Evolutionary conservation across 2,888 invertebrate species (phyloP), one percentile per base, ranked within the genome.

Genomic region (Nemurella pictetii): DNA sequence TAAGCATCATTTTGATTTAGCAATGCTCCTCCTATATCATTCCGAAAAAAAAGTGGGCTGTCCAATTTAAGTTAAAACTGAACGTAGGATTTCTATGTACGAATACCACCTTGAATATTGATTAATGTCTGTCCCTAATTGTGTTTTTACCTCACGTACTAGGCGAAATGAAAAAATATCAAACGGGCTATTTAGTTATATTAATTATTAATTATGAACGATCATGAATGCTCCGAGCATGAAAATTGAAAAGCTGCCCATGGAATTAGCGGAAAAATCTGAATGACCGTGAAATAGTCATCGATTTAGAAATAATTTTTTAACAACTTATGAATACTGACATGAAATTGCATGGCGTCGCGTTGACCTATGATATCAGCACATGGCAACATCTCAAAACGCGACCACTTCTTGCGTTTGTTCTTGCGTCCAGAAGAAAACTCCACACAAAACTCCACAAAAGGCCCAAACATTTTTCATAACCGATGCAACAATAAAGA

Each of bases 141-240:
- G 80, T 80, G 80, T 80, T 80, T 80, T 80, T 80, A 36, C 80
- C 80, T 80, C 80, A 80, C 80, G 80, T 80, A 80, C 80, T 20
- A 80, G 25, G n/a, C 26, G 30, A 36, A 80, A 35, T 80, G 32
- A 80, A 80, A 30, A 80, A 36, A 80, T 7, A 80, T 35, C 7
- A n/a, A 15, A 30, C 32, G 2, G 35, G 80, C 35, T 35, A 80
- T 35, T 80, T 26, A 80, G 32, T 26, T 32, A 55, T 55, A 55
- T 55, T 20, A 55, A 55, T 55, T 55, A 55, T 55, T 7, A 55
- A 55, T 55, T 55, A 55, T 20, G 9, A 55, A 55, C 55, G 55
- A 55, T 55, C 55, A 55, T 55, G 20, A 7, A 35, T 35, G 55
- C 12, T 55, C 9, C 9, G 20, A 55, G 12, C 55, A 55, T 12